Evolutionary conservation across 2,113 vertebrate species (phyloP).

Genomic region (Gymnorhina tibicen): DNA sequence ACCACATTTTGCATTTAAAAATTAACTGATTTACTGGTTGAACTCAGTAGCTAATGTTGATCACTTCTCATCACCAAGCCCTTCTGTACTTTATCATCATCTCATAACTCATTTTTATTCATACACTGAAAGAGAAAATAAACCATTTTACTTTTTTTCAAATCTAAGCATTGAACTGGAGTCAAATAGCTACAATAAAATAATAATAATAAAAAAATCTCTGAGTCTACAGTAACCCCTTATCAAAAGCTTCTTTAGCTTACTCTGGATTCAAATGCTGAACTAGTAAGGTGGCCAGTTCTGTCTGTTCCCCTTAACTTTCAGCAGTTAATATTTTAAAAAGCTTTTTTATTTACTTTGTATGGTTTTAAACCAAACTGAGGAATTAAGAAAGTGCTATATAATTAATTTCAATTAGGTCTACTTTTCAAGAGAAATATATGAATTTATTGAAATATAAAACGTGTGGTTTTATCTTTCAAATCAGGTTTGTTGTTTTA

Average conservation of each 20-base stretch:
- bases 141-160: not conserved
- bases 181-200: not conserved
- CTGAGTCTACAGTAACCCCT: not conserved
- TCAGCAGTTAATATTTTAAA: not conserved
- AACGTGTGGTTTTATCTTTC: not conserved
- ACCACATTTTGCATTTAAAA: not conserved
- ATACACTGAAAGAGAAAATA: not conserved
- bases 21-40: not conserved
- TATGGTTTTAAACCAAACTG: not conserved
- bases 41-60: not conserved
- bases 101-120: constrained; percentile 14
- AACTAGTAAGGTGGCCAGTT: not conserved
- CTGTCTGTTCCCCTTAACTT: not conserved
- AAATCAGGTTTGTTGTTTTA: not conserved
- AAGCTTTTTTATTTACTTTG: not conserved
- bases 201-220: not conserved
- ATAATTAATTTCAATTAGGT: not conserved
- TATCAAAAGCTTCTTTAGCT: not conserved
- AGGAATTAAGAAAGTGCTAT: not conserved
- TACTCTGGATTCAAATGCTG: not conserved
- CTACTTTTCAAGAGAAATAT: not conserved
- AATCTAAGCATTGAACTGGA: not conserved
- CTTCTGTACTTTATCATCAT: not conserved
- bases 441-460: not conserved
- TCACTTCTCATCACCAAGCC: not conserved